phyloP scores from a whole-genome alignment of 2,113 vertebrate species.

The Larimichthys polyactis region DNA sequence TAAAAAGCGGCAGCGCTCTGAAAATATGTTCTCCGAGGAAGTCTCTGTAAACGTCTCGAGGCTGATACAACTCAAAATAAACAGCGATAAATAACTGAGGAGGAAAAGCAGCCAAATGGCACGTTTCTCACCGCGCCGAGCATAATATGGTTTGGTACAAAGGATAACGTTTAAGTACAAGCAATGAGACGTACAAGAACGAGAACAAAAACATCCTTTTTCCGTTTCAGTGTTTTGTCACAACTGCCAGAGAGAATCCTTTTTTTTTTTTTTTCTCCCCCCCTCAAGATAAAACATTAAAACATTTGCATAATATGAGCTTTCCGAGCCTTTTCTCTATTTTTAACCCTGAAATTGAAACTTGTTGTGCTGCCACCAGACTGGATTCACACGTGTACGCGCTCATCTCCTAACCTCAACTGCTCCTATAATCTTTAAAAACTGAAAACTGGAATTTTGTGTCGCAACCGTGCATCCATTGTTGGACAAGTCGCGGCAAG shows the following conservation, averaged over 20 bases:
- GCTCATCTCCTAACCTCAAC: constrained; percentile 52
- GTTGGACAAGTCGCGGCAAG: constrained; percentile 61
- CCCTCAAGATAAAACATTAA: constrained; percentile 65
- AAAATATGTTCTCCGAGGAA: constrained; percentile 59
- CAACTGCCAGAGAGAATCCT: constrained; percentile 61
- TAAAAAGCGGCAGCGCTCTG: constrained; percentile 47
- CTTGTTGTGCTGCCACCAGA: constrained; percentile 31
- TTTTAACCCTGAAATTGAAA: constrained; percentile 68
- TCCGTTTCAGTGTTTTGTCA: constrained; percentile 59
- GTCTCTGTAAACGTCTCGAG: constrained; percentile 61
- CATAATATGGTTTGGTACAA: constrained; percentile 66
- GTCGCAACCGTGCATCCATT: constrained; percentile 19
- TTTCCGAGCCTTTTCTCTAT: constrained; percentile 59
- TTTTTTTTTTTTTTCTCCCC: constrained; percentile 17
- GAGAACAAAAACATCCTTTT: constrained; percentile 69
- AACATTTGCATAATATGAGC: constrained; percentile 74
- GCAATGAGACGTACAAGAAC: constrained; percentile 55
- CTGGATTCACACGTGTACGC: constrained; percentile 9
- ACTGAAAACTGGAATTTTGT: constrained; percentile 37
- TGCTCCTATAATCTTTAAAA: constrained; percentile 32
- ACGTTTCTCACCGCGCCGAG: constrained; percentile 51
- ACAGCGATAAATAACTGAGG: constrained; percentile 51
- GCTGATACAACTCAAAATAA: constrained; percentile 68
- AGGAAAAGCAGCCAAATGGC: constrained; percentile 53
- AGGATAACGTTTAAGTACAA: constrained; percentile 66